Evolutionary conservation across 2,888 invertebrate species (phyloP).

Genomic region (Dasysyrphus albostriatus): DNA sequence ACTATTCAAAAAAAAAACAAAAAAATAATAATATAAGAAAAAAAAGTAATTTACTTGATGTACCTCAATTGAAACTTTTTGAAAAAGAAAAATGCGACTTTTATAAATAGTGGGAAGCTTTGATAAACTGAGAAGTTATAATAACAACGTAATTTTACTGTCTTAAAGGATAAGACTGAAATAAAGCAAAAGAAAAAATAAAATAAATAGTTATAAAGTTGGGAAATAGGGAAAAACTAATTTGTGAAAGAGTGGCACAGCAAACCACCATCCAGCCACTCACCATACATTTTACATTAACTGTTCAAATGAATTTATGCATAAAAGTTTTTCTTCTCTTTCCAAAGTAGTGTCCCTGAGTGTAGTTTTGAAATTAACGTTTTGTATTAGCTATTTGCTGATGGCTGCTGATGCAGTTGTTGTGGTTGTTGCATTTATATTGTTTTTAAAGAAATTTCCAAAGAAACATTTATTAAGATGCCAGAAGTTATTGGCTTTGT

Average conservation of each 20-base stretch:
- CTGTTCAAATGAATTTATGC: constrained; percentile 52
- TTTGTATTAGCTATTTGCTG: constrained; percentile 2
- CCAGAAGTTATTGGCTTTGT: neutral
- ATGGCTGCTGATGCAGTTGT: neutral
- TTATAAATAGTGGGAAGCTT: constrained; percentile 24
- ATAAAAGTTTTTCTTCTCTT: constrained; percentile 39
- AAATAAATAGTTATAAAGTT: neutral
- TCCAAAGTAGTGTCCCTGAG: neutral
- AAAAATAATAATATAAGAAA: too few species aligned
- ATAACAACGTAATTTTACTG: constrained; percentile 7
- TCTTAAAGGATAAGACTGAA: neutral
- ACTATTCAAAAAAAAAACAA: too few species aligned
- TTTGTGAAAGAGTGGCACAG: constrained; percentile 10
- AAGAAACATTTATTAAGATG: neutral
- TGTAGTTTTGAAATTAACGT: constrained; percentile 13
- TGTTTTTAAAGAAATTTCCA: constrained; percentile 1
- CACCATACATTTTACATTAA: constrained; percentile 39
- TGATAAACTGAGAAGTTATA: neutral
- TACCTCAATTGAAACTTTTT: constrained; percentile 43
- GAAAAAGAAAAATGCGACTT: neutral
- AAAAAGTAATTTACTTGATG: neutral
- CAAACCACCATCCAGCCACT: constrained; percentile 17
- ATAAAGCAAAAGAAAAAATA: neutral
- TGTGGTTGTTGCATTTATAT: neutral
- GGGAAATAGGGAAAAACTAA: constrained; percentile 39